phyloP scores from a whole-genome alignment of 2,888 invertebrate species.

The Disparrhopalites patrizii region DNA sequence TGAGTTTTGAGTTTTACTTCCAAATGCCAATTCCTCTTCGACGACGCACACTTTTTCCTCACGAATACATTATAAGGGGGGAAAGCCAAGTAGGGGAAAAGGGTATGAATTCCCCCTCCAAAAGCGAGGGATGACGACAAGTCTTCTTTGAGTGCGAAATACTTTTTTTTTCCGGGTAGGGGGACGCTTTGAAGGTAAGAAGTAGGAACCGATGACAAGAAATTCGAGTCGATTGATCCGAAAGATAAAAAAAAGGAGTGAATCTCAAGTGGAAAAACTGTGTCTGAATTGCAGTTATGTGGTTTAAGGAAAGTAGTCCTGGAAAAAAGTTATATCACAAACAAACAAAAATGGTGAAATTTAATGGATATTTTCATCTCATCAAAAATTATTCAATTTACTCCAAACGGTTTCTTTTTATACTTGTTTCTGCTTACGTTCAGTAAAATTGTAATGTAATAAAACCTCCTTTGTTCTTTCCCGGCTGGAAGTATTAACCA shows the following conservation, averaged over 20 bases:
- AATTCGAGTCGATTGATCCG: constrained; percentile 15
- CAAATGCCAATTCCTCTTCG: neutral
- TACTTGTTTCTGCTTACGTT: no score
- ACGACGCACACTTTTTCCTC: neutral
- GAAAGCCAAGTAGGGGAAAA: neutral
- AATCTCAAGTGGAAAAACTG: constrained; percentile 12
- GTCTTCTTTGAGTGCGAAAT: neutral
- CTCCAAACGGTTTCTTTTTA: no score
- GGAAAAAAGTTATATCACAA: no score
- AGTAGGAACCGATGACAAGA: constrained; percentile 10
- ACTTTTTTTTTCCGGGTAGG: neutral
- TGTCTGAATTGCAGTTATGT: constrained; percentile 1
- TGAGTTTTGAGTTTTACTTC: constrained; percentile 8
- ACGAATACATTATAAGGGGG: neutral
- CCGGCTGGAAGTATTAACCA: no score
- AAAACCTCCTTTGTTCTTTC: no score
- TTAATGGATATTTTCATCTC: no score
- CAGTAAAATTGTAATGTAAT: no score
- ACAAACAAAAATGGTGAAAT: no score
- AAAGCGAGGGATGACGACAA: constrained; percentile 5
- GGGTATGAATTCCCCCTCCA: neutral
- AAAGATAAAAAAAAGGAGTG: constrained; percentile 17
- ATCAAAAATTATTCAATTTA: no score
- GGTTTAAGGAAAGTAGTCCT: no score
- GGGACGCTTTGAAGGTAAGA: constrained; percentile 1